Evolutionary conservation across 2,797 vertebrate genomes (phyloP).

Genomic region (Squalus acanthias): DNA sequence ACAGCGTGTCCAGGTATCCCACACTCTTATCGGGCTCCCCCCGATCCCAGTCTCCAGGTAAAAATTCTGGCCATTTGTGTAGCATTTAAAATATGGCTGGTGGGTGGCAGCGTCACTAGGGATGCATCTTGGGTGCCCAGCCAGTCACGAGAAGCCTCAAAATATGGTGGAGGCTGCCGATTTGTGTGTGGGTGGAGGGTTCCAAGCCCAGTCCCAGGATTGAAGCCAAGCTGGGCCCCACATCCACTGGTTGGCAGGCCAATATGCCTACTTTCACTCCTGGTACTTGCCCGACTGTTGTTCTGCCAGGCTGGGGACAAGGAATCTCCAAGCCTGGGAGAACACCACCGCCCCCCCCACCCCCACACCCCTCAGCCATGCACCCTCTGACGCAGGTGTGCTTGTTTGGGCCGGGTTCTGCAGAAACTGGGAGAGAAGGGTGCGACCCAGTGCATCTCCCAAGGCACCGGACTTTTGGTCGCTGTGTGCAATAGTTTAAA

Average conservation of each 20-base stretch:
- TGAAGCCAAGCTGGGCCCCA: background rate
- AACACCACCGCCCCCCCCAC: background rate
- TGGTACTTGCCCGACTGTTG: background rate
- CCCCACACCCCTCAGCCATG: too few species aligned
- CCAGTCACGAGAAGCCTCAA: background rate
- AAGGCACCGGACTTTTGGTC: background rate
- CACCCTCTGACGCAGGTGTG: background rate
- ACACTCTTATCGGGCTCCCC: too few species aligned
- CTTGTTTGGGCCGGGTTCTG: rapidly evolving
- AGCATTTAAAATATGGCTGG: background rate
- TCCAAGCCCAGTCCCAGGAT: background rate
- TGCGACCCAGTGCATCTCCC: background rate
- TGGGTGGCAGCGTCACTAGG: background rate
- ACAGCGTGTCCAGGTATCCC: too few species aligned
- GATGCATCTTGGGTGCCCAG: background rate
- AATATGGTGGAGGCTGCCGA: background rate
- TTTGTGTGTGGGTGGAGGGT: background rate
- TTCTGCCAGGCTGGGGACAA: background rate
- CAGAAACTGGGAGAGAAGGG: background rate
- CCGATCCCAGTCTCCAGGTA: too few species aligned
- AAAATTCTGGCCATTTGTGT: too few species aligned
- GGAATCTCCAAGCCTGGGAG: background rate
- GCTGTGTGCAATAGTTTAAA: background rate
- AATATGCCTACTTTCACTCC: background rate
- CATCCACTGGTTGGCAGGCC: background rate